Evolutionary conservation across 2,113 vertebrate genomes (phyloP).

Genomic region (Eubucco bourcierii): DNA sequence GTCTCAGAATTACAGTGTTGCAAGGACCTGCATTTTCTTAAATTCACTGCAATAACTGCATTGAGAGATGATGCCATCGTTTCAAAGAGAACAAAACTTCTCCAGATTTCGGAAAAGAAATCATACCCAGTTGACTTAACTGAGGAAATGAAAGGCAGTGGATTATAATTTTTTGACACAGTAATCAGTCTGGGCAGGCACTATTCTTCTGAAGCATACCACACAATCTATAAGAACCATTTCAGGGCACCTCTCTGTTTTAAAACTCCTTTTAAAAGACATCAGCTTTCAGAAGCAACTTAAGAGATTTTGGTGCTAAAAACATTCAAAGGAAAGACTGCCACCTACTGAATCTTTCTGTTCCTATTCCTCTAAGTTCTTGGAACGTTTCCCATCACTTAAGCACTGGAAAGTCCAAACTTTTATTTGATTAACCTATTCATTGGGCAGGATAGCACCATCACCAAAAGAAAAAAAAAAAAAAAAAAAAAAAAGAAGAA

Average conservation of each 20-base stretch:
- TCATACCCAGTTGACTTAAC: neutral
- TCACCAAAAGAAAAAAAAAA: neutral
- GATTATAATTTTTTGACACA: neutral
- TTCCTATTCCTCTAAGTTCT: neutral
- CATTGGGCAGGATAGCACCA: neutral
- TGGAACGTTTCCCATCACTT: neutral
- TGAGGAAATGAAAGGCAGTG: neutral
- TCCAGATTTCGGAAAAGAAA: neutral
- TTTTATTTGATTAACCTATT: neutral
- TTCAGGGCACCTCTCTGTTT: neutral
- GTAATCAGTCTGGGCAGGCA: neutral
- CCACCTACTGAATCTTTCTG: constrained; percentile 55
- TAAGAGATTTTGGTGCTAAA: neutral
- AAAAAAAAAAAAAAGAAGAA: neutral
- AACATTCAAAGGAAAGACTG: constrained; percentile 53
- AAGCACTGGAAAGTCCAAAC: neutral
- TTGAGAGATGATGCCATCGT: neutral
- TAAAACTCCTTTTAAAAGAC: neutral
- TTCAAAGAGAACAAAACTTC: neutral
- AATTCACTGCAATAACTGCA: neutral
- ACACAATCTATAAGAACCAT: neutral
- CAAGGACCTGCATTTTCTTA: neutral
- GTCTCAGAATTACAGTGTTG: neutral
- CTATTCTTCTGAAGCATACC: neutral
- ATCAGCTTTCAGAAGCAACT: neutral